Conservation (phyloP, 2,888 invertebrate genomes). For the Odiellus spinosus region DNA sequence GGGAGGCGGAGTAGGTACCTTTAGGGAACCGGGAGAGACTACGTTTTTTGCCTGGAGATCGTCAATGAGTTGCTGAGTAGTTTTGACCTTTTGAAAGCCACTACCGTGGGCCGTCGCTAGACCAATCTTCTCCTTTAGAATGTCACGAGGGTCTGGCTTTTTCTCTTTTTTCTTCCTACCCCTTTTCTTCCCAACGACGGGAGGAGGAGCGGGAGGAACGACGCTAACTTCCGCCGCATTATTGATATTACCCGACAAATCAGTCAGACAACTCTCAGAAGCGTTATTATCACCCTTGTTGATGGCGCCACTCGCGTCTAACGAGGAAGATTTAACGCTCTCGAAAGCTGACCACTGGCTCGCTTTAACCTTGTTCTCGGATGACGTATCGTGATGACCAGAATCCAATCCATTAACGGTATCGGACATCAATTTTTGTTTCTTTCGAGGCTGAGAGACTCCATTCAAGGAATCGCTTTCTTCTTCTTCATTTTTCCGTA, state of each 20-base stretch:
- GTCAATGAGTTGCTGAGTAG: constrained; percentile 63
- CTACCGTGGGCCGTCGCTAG: constrained; percentile 13
- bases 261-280: constrained; percentile 4
- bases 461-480: constrained; percentile 3
- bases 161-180: constrained; percentile 9
- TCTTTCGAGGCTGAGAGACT: constrained; percentile 16
- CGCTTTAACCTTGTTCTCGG: constrained; percentile 7
- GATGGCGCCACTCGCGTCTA: background rate
- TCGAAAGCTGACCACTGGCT: constrained; percentile 12
- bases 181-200: constrained; percentile 6
- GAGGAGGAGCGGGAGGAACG: background rate
- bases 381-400: constrained; percentile 6
- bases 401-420: constrained; percentile 16
- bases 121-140: constrained; percentile 7
- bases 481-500: constrained; percentile 32
- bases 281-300: constrained; percentile 4
- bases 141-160: constrained; percentile 7
- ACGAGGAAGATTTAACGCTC: constrained; percentile 11
- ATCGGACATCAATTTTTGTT: constrained; percentile 4
- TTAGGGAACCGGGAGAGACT: constrained; percentile 5
- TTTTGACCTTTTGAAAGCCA: constrained; percentile 43
- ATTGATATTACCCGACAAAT: constrained; percentile 10
- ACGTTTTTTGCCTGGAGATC: constrained; percentile 43
- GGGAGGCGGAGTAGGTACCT: background rate
- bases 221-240: too few species aligned